These are phyloP conservation scores for Dasyurus viverrinus DNA, from an alignment of 2,113 vertebrate species.

Conservation along the genomic window DNA sequence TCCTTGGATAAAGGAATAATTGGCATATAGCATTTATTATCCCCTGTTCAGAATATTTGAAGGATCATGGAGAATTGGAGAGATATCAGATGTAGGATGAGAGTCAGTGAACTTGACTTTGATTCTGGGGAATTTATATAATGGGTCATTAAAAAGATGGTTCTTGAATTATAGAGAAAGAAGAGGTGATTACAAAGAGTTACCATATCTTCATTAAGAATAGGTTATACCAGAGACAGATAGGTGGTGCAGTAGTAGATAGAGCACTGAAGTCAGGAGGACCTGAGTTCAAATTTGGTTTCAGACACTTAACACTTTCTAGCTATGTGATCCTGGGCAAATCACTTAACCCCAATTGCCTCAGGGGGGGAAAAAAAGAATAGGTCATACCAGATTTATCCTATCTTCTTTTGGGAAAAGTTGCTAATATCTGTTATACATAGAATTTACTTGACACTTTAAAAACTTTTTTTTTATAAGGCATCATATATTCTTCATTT, in stretches of 20 bases:
- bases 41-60: background rate
- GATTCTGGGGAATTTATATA: background rate
- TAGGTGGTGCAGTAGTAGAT: no score
- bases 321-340: no score
- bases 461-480: background rate
- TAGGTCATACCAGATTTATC: background rate
- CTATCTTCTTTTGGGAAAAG: background rate
- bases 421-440: background rate
- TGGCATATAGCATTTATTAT: background rate
- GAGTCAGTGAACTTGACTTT: background rate
- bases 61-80: background rate
- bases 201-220: background rate
- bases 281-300: no score
- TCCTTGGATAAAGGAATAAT: background rate
- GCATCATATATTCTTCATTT: background rate
- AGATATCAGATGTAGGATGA: background rate
- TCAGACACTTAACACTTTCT: no score
- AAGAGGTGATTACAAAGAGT: background rate
- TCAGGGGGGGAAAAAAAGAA: background rate
- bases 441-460: background rate
- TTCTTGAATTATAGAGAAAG: background rate
- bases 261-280: no score
- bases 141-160: background rate
- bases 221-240: background rate
- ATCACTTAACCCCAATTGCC: no score